Base-by-base conservation (phyloP, 1,140 invertebrate species). In the Drosophila obscura region DNA sequence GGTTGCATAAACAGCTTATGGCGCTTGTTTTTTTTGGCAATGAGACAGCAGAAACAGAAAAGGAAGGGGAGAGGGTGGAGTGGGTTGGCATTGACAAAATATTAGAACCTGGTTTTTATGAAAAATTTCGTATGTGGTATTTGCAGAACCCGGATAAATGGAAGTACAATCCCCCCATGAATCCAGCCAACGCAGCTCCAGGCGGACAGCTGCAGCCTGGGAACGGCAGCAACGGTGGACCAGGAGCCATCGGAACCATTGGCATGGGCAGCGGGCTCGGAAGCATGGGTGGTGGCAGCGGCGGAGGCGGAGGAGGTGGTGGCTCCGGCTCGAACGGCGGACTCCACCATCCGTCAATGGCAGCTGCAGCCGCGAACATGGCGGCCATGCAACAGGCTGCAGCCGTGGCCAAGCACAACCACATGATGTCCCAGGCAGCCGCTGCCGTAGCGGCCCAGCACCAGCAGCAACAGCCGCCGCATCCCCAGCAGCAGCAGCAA, bases 141-240 rank as follows among this genome's bases (percentile, higher is more conserved):
- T 76, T 77, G 0, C 74, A 95, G 94, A 94, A 93, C 90, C 93
- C 94, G 80, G 94, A 95, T 80, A 95, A 94, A 91, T 95, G 94
- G 94, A 94, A 94, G 82, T 94, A 93, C 82, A 92, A 93, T 87
- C 87, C 90, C n/a, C 90, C 91, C 8, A 91, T 91, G 88, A 91
- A 91, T 76, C 73, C 90, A 9, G 74, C 66, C 3, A 91, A 90
- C 44, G 90, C 88, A 4, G 90, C 90, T 41, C 90, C 90, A 4
- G 90, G 90, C 16, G 90, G 69, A 55, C 79, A 77, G 41, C 35
- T 39, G 11, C 35, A 39, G 11, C 84, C 87, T 4, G 81, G 90
- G 8, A 80, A 76, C 48, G 84, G 84, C 9, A 87, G 61, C 63
- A 81, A 78, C 48, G 85, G 87, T 45, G 90, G 90, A 5, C 90